Evolutionary conservation across 2,797 vertebrate genomes (phyloP).

Genomic region (Myiotriccus ornatus): DNA sequence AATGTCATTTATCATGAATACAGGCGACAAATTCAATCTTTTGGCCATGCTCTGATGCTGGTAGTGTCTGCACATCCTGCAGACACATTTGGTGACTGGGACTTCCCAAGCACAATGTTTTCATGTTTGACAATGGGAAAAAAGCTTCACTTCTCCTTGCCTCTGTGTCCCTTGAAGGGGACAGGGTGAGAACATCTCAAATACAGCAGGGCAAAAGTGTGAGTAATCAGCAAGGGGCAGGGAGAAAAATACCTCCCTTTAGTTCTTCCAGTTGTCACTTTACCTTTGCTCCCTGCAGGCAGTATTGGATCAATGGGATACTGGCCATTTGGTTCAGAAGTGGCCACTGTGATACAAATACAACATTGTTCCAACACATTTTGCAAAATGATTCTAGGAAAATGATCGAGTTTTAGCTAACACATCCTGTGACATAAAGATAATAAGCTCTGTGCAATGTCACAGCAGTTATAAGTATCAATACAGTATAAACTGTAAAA

Average conservation of each 20-base stretch:
- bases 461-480: not conserved
- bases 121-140: not conserved
- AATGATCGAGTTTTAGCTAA: not conserved
- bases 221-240: not conserved
- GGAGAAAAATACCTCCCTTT: not conserved
- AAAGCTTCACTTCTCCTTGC: not conserved
- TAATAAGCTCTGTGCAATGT: not conserved
- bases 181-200: not conserved
- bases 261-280: not conserved
- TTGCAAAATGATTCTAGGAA: not conserved
- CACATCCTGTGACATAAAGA: not conserved
- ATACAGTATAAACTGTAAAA: not conserved
- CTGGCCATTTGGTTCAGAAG: not conserved
- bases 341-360: not conserved
- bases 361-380: not conserved
- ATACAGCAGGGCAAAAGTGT: not conserved
- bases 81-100: not conserved
- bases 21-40: not conserved
- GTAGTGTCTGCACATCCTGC: not conserved
- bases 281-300: not conserved
- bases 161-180: not conserved
- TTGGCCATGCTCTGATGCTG: not conserved
- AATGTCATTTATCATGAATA: not conserved
- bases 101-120: not conserved
- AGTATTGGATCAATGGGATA: not conserved